Evolutionary conservation across 2,888 invertebrate species (phyloP), one percentile per base, ranked within the genome.

Genomic region (Slavum lentiscoides): DNA sequence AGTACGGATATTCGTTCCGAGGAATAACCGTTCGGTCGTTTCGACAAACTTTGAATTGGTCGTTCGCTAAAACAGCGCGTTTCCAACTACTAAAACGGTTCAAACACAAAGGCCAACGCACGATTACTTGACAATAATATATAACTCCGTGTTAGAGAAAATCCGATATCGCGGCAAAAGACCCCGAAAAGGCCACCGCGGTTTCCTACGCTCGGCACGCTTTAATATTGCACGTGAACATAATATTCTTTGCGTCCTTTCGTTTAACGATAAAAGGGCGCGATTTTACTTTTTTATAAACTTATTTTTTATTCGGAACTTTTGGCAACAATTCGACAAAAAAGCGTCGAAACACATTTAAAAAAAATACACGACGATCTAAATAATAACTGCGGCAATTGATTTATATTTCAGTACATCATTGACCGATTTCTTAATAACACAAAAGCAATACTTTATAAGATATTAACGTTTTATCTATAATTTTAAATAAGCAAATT

Each of bases 121-220:
- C 30, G 64, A 74, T 74, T 74, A 74, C 64, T 23, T 37, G 64
- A 74, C 53, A 64, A 53, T 74, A 53, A 62, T 2, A 62, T 2
- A 30, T 30, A 30, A 30, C 30, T 30, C 53, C 53, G 37, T 4
- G 30, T 30, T 53, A 19, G 6, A 39, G 64, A 17, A 23, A 66
- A 64, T 55, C 55, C 37, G 8, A 64, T 17, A 43, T 64, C 74
- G 30, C 30, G 2, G 53, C 55, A 66, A 74, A 74, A 55, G 21
- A 19, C 15, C 55, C 23, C 3, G 49, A 68, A 17, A 21, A 43
- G 43, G 59, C 21, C 49, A 43, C 43, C 61, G 72, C 43, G 43
- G 43, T 43, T 43, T 6, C 11, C 43, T 43, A 6, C 43, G 43
- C 43, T 7, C 43, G 53, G 5, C 23, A 53, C 53, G 68, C 19